phyloP scores from a whole-genome alignment of 2,797 vertebrate species.

The Halcyon chelicuti region DNA sequence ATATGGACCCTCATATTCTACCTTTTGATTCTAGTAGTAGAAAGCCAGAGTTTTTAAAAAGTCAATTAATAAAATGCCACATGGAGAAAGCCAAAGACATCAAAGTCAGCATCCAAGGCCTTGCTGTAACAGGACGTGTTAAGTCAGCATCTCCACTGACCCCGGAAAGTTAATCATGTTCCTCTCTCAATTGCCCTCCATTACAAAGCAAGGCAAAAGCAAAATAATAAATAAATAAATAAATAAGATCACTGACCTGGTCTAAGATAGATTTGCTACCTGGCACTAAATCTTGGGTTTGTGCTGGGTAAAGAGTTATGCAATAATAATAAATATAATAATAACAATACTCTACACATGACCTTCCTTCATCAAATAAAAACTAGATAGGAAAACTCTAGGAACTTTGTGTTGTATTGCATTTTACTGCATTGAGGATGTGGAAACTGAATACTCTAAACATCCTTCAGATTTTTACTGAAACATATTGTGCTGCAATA shows the following conservation, averaged over 20 bases:
- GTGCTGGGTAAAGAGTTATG: background rate
- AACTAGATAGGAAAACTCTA: background rate
- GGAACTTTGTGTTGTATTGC: background rate
- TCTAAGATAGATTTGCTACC: background rate
- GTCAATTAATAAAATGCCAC: background rate
- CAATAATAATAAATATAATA: background rate
- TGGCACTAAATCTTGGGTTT: background rate
- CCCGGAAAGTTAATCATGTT: background rate
- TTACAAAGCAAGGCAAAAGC: background rate
- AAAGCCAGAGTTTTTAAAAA: background rate
- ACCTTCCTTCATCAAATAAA: background rate
- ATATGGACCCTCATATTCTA: background rate
- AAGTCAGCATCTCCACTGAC: background rate
- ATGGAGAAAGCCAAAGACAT: background rate
- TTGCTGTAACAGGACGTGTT: background rate
- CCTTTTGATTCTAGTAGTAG: background rate
- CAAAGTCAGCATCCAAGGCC: background rate
- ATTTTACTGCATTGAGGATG: background rate
- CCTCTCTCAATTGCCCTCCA: background rate
- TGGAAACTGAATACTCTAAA: background rate
- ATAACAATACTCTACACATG: background rate
- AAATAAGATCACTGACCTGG: background rate
- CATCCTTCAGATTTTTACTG: background rate
- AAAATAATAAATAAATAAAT: background rate
- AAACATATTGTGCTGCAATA: background rate